These are phyloP conservation scores for Troglohyphantes excavatus DNA, from an alignment of 2,888 invertebrate species.

Conservation along the genomic window DNA sequence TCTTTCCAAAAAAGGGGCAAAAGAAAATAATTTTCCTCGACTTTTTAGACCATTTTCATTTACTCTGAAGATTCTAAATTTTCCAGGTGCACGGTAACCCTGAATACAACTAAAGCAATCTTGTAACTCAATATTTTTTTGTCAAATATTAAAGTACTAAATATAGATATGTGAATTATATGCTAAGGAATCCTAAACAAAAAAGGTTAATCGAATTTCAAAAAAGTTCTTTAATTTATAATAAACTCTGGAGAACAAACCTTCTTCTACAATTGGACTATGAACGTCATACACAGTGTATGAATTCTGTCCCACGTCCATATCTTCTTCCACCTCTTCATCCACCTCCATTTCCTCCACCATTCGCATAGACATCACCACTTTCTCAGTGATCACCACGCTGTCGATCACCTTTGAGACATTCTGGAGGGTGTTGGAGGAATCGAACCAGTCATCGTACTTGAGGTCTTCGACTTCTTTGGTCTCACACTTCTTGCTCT, in stretches of 20 bases:
- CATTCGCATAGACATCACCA: slow-evolving; percentile 73
- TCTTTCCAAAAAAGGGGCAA: too few relatives aligned
- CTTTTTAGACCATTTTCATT: too few relatives aligned
- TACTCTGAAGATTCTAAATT: too few relatives aligned
- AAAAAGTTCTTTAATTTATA: too few relatives aligned
- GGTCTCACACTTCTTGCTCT: slow-evolving; percentile 13
- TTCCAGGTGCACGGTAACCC: too few relatives aligned
- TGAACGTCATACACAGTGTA: slow-evolving; percentile 71
- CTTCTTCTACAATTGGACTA: slow-evolving; percentile 75
- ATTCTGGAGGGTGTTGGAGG: slow-evolving; percentile 80
- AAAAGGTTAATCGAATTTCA: too few relatives aligned
- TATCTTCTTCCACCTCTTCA: slow-evolving; percentile 76
- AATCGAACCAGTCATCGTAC: slow-evolving; percentile 83
- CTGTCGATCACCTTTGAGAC: slow-evolving; percentile 57
- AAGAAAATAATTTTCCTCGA: too few relatives aligned
- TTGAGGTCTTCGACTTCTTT: slow-evolving; percentile 82
- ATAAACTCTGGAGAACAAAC: not conserved
- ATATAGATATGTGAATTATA: too few relatives aligned
- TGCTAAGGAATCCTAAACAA: too few relatives aligned
- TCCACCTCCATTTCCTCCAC: slow-evolving; percentile 80
- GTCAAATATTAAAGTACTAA: too few relatives aligned
- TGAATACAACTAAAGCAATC: too few relatives aligned
- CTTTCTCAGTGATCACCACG: slow-evolving; percentile 69
- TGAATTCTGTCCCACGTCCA: slow-evolving; percentile 59
- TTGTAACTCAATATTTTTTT: too few relatives aligned